Evolutionary conservation across 2,888 invertebrate genomes (phyloP).

Genomic region (Conchocele bisecta): DNA sequence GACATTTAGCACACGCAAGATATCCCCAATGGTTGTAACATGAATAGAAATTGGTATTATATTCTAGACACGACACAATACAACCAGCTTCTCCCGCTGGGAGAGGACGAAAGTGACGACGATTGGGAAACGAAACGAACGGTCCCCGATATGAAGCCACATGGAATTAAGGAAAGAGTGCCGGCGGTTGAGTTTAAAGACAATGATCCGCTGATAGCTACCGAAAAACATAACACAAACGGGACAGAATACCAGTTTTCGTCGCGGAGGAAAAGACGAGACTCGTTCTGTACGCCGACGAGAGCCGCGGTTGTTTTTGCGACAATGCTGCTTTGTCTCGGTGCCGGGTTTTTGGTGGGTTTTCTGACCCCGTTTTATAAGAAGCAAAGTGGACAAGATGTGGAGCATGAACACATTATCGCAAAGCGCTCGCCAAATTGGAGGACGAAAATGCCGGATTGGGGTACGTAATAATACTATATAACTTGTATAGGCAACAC

Average conservation of each 20-base stretch:
- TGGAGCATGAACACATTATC: background rate
- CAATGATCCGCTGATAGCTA: constrained; percentile 15
- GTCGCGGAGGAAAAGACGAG: constrained; percentile 17
- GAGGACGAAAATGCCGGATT: constrained; percentile 63
- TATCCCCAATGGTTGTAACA: too few species aligned
- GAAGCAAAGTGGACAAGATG: background rate
- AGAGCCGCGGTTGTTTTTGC: constrained; percentile 57
- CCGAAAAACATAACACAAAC: constrained; percentile 15
- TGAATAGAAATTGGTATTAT: too few species aligned
- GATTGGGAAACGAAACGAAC: too few species aligned
- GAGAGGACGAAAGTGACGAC: constrained; percentile 60
- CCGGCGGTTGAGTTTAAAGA: constrained; percentile 48
- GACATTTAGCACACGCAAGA: too few species aligned
- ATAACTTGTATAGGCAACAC: background rate
- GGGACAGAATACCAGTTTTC: constrained; percentile 51
- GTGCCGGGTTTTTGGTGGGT: constrained; percentile 60
- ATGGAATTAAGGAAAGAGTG: too few species aligned
- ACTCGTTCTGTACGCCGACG: constrained; percentile 58
- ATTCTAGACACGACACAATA: constrained; percentile 50
- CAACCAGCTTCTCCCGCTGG: constrained; percentile 57
- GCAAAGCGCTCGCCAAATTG: constrained; percentile 55
- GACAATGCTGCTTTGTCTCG: constrained; percentile 51
- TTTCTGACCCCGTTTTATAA: constrained; percentile 49
- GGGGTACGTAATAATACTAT: constrained; percentile 46
- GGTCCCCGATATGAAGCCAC: too few species aligned